phyloP scores from a whole-genome alignment of 2,888 invertebrate genomes.

The Eupithecia insigniata region DNA sequence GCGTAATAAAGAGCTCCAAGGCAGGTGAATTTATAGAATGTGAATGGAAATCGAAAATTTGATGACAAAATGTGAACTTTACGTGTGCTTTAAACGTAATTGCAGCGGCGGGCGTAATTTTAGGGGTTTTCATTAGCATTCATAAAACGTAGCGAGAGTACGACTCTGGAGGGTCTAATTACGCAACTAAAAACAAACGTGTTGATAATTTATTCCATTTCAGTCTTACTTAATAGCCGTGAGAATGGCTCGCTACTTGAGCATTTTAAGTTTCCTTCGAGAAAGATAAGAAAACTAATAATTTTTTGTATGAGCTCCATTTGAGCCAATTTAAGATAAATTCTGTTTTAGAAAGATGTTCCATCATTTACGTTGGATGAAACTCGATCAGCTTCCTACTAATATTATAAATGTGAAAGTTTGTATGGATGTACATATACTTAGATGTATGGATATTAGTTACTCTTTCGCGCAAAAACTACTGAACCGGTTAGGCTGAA shows the following conservation, averaged over 20 bases:
- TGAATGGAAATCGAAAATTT: slow-evolving; percentile 38
- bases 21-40: slow-evolving; percentile 43
- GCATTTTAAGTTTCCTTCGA: slow-evolving; percentile 29
- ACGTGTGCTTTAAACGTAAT: slow-evolving; percentile 42
- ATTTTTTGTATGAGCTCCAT: slow-evolving; percentile 10
- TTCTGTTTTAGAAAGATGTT: neutral
- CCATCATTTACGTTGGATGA: neutral
- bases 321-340: neutral
- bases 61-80: slow-evolving; percentile 44
- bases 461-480: too few relatives aligned
- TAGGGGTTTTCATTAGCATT: slow-evolving; percentile 50
- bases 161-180: slow-evolving; percentile 48
- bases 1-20: slow-evolving; percentile 49
- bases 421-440: too few relatives aligned
- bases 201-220: slow-evolving; percentile 51
- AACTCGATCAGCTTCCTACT: too few relatives aligned
- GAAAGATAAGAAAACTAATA: slow-evolving; percentile 25
- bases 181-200: slow-evolving; percentile 54
- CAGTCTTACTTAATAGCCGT: slow-evolving; percentile 40
- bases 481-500: too few relatives aligned
- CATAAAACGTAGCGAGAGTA: slow-evolving; percentile 40
- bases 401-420: too few relatives aligned
- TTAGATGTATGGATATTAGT: too few relatives aligned
- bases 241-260: slow-evolving; percentile 40
- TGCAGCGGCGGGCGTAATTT: slow-evolving; percentile 48